Base-by-base conservation (phyloP, 2,888 invertebrate species). In the Stenurella melanura region DNA sequence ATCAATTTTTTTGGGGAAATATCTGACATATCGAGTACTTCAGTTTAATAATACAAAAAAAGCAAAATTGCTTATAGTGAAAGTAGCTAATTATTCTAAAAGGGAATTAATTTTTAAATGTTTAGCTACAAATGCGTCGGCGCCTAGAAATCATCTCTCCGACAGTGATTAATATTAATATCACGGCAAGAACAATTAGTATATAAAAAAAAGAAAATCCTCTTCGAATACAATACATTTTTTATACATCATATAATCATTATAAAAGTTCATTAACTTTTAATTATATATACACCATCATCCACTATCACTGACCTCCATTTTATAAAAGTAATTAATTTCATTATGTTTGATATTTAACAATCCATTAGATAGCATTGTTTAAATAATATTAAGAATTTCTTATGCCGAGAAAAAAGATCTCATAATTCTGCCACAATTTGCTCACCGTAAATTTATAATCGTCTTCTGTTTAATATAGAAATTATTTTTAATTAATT, bases 241-340 rank as follows among this genome's bases (percentile, higher is more conserved):
- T 75, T 75, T 57, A 50, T 61, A 60, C 30, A 58, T 34, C 64
- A 17, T 34, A 11, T 34, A 56, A 18, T 69, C 38, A 69, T 34
- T 26, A 34, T 61, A 69, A 67, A 57, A 57, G 75, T 75, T 75
- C 70, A 57, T 70, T 70, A 75, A 64, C 75, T 57, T n/a, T 42
- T 73, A 18, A 56, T 75, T 70, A 70, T n/a, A 57, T 70, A 75
- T 70, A 70, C 63, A 57, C 64, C 69, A 30, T 74, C 50, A 61
- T 74, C 34, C 34, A 70, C 75, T 75, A 70, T 75, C 75, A 57
- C 70, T 63, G 70, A 75, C 75, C 75, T 75, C 70, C 64, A 61
- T 69, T 70, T 70, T 50, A 67, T 26, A 66, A 54, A 50, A 50
- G 50, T n/a, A n/a, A 50, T 50, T 50, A 50, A 6, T 50, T 50